Conservation (phyloP, 2,797 vertebrate genomes). For the Galaxias olidus region DNA sequence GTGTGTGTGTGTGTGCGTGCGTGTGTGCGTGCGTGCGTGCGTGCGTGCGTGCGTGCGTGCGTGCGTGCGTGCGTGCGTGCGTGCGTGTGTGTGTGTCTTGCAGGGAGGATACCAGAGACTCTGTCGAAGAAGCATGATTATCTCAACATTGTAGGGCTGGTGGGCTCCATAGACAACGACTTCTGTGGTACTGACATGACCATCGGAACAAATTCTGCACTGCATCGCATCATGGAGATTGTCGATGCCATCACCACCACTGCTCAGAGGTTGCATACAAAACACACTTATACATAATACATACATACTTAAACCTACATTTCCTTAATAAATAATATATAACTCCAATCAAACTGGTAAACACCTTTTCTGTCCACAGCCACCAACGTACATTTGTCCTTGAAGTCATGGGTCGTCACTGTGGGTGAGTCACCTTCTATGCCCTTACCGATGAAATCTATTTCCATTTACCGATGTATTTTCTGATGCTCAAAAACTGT, state of each 20-base stretch:
- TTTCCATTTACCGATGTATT: background rate
- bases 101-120: conserved; percentile 86
- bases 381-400: conserved; percentile 95
- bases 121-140: conserved; percentile 74
- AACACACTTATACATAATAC: background rate
- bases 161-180: conserved; percentile 96
- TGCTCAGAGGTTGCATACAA: conserved; percentile 47
- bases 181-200: conserved; percentile 99
- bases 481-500: too few relatives aligned
- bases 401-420: conserved; percentile 97
- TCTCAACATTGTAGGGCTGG: conserved; percentile 92
- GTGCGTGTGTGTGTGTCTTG: conserved; percentile 2
- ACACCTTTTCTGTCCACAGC: conserved; percentile 62
- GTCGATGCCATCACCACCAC: conserved; percentile 94
- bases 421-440: conserved; percentile 80
- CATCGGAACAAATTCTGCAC: conserved; percentile 91
- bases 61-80: too few relatives aligned
- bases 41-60: background rate
- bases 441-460: too few relatives aligned
- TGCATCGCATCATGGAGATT: conserved; percentile 94
- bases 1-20: background rate
- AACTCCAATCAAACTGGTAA: too few relatives aligned
- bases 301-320: background rate
- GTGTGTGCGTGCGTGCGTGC: background rate
- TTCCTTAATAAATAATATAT: too few relatives aligned